Evolutionary conservation across 1,140 invertebrate genomes (phyloP).

Genomic region (Ostrea denselamellosa): DNA sequence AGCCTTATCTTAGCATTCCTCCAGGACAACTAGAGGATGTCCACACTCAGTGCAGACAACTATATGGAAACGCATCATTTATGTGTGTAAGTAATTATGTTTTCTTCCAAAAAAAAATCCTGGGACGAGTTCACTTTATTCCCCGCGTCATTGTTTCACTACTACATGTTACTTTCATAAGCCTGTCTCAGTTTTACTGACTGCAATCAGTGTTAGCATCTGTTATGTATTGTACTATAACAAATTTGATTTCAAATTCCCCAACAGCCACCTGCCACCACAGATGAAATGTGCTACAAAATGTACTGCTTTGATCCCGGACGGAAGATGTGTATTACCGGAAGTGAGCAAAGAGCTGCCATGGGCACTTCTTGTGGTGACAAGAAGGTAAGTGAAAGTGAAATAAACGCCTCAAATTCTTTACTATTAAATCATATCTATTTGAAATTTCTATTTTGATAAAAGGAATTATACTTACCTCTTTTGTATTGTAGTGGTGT

Average conservation of each 20-base stretch:
- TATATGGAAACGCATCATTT: constrained; percentile 57
- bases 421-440: neutral
- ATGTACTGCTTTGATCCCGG: constrained; percentile 59
- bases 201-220: too few species aligned
- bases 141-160: too few species aligned
- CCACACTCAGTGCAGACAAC: constrained; percentile 54
- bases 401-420: neutral
- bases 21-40: constrained; percentile 58
- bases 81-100: constrained; percentile 57
- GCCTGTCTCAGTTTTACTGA: too few species aligned
- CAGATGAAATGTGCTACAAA: constrained; percentile 60
- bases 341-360: constrained; percentile 56
- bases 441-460: neutral
- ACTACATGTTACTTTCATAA: too few species aligned
- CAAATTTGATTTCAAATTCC: neutral
- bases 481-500: constrained; percentile 53
- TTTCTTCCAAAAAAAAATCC: too few species aligned
- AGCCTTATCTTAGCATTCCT: constrained; percentile 52
- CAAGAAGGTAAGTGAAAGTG: constrained; percentile 47
- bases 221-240: too few species aligned
- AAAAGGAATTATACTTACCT: neutral
- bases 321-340: constrained; percentile 55
- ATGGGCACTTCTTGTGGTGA: constrained; percentile 57
- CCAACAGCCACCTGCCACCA: constrained; percentile 54
- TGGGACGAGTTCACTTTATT: too few species aligned